Evolutionary conservation across 1,140 invertebrate species (phyloP).

Genomic region (Agrilus planipennis): DNA sequence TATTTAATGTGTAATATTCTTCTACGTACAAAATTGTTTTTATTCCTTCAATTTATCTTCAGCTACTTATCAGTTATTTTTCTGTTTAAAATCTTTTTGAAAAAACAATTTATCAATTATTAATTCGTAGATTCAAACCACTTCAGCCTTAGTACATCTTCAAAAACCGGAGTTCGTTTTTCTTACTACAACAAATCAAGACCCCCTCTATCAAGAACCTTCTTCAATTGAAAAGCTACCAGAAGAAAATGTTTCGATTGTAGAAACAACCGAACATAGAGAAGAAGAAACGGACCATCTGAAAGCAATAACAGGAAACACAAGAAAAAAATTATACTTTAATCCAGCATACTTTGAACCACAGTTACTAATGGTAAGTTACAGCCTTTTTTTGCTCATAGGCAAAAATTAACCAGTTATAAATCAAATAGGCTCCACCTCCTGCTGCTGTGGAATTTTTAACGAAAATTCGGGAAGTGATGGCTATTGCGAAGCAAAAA

Average conservation of each 20-base stretch:
- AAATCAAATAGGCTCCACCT: constrained; percentile 58
- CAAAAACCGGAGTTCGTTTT: constrained; percentile 24
- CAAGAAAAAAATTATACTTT: constrained; percentile 69
- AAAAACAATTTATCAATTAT: constrained; percentile 5
- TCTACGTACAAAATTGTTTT: too few species aligned
- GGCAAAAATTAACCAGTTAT: too few species aligned
- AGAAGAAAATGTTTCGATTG: constrained; percentile 70
- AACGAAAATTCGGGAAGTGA: constrained; percentile 76
- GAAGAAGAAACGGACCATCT: constrained; percentile 49
- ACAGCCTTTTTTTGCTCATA: constrained; percentile 1
- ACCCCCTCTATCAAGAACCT: constrained; percentile 33
- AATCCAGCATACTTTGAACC: constrained; percentile 82
- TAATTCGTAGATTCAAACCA: constrained; percentile 44
- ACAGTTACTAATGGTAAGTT: constrained; percentile 62
- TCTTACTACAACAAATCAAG: constrained; percentile 12
- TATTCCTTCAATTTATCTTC: too few species aligned
- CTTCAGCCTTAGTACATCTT: constrained; percentile 57
- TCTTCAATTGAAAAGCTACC: constrained; percentile 57
- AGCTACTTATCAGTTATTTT: too few species aligned
- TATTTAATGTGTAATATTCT: too few species aligned
- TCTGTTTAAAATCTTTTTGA: too few species aligned
- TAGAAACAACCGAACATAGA: constrained; percentile 57
- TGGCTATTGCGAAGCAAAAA: constrained; percentile 74
- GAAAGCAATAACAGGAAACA: constrained; percentile 45
- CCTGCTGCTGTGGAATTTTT: constrained; percentile 77